Evolutionary conservation across 1,140 invertebrate genomes (phyloP).

Genomic region (Pseudoatta argentina): DNA sequence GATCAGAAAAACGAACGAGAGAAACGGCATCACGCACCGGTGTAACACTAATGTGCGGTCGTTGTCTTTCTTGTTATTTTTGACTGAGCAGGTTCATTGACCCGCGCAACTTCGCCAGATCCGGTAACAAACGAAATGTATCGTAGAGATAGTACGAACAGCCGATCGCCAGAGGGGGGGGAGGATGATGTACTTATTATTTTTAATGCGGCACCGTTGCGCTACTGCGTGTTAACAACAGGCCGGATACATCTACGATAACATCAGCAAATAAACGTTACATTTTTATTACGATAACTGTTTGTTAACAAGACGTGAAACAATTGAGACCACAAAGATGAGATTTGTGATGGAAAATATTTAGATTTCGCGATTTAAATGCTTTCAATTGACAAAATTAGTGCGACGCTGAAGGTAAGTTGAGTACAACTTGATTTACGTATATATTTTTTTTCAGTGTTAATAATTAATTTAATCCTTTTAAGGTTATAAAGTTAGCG

Average conservation of each 20-base stretch:
- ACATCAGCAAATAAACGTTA: constrained; percentile 45
- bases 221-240: constrained; percentile 42
- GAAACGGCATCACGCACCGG: background rate
- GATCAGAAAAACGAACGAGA: background rate
- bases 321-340: background rate
- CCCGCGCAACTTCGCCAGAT: constrained; percentile 31
- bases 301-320: constrained; percentile 27
- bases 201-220: constrained; percentile 49
- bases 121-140: constrained; percentile 56
- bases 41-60: constrained; percentile 16
- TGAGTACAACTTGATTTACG: too few relatives aligned
- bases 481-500: too few relatives aligned
- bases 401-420: too few relatives aligned
- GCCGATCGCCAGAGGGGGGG: background rate
- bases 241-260: constrained; percentile 42
- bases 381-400: too few relatives aligned
- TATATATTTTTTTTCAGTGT: too few relatives aligned
- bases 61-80: constrained; percentile 46
- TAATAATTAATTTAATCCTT: too few relatives aligned
- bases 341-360: background rate
- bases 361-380: background rate
- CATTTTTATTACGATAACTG: constrained; percentile 30
- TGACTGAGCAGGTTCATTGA: constrained; percentile 46
- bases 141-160: constrained; percentile 39
- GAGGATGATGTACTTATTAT: constrained; percentile 50